Conservation (phyloP, 1,140 invertebrate genomes). For the Scaptomyza montana region DNA sequence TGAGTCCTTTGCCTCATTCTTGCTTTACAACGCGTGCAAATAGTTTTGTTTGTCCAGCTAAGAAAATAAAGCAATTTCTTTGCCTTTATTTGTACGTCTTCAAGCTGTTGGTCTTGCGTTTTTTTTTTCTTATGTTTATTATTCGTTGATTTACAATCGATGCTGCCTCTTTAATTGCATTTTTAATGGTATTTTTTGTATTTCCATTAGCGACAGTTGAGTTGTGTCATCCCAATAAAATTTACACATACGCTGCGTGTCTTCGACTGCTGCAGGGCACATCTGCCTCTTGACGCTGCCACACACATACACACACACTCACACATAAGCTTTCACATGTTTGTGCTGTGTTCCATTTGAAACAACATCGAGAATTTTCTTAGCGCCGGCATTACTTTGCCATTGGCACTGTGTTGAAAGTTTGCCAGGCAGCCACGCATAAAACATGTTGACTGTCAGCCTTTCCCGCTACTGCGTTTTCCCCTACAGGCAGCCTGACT, state of each 20-base stretch:
- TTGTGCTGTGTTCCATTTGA: slow-evolving; percentile 4
- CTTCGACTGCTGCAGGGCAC: neutral
- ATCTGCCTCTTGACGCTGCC: slow-evolving; percentile 7
- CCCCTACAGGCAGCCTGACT: slow-evolving; percentile 8
- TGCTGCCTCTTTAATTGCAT: slow-evolving; percentile 43
- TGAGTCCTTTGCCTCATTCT: slow-evolving; percentile 9
- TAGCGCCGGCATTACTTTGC: slow-evolving; percentile 43
- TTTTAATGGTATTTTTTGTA: slow-evolving; percentile 33
- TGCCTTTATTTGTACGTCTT: slow-evolving; percentile 10
- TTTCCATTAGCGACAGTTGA: slow-evolving; percentile 27
- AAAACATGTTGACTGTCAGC: slow-evolving; percentile 17
- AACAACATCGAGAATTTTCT: slow-evolving; percentile 11
- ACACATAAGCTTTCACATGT: neutral
- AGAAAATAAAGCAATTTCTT: slow-evolving; percentile 22
- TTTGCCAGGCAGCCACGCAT: slow-evolving; percentile 53
- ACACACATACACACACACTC: neutral
- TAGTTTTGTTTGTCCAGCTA: slow-evolving; percentile 25
- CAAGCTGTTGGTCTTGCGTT: slow-evolving; percentile 13
- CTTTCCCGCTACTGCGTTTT: neutral
- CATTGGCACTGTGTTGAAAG: slow-evolving; percentile 60
- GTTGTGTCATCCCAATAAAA: slow-evolving; percentile 19
- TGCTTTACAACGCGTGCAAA: slow-evolving; percentile 24
- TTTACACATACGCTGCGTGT: slow-evolving; percentile 25
- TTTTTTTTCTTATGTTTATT: slow-evolving; percentile 9
- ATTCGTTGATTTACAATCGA: slow-evolving; percentile 24